A percentile compares a stretch with the other conserved stretches of the same genome.
Conservation (phyloP, 2,797 vertebrate species). For the Hydrophis major region DNA sequence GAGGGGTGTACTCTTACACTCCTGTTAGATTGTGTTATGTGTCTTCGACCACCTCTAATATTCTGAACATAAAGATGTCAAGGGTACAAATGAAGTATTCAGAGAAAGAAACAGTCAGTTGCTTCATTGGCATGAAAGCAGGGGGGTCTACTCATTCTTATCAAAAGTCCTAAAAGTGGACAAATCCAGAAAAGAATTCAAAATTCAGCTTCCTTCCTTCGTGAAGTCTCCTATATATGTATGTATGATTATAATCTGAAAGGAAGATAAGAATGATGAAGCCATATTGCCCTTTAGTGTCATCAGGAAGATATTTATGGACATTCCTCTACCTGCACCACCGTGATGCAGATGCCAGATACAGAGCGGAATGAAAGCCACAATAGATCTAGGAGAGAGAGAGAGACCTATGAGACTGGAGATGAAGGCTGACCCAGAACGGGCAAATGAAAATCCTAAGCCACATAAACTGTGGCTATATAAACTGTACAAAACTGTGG, state of each 20-base stretch:
- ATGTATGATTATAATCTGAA: neutral
- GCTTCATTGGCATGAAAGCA: neutral
- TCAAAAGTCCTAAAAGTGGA: neutral
- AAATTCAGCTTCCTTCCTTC: neutral
- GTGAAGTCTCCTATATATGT: neutral
- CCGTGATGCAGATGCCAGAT: neutral
- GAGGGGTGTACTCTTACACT: neutral
- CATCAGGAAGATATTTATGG: conserved; percentile 3
- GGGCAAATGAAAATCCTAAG: neutral
- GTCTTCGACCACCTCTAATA: neutral
- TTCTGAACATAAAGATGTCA: neutral
- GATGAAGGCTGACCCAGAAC: neutral
- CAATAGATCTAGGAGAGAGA: neutral
- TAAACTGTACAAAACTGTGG: neutral
- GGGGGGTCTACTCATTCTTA: neutral
- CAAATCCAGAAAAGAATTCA: neutral
- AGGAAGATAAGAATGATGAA: neutral
- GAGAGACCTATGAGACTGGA: neutral
- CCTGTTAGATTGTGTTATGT: neutral
- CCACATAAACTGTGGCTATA: neutral
- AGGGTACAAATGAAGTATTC: neutral
- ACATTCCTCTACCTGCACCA: neutral
- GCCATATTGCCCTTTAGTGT: neutral
- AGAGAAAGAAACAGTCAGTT: neutral
- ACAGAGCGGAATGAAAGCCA: neutral